These are phyloP conservation scores for Bombyx huttoni DNA, from an alignment of 2,888 invertebrate species.

Conservation along the genomic window DNA sequence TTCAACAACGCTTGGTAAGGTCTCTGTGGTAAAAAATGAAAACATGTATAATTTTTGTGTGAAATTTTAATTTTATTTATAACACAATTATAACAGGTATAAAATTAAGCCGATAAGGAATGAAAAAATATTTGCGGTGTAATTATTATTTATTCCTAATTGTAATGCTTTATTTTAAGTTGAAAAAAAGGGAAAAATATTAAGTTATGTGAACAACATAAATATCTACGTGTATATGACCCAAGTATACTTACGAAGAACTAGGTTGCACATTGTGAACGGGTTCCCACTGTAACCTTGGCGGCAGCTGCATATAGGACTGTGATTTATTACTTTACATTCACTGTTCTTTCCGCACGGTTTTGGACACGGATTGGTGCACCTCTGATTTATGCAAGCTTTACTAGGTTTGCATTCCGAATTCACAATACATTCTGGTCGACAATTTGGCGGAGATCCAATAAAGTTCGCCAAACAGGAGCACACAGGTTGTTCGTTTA, in stretches of 20 bases:
- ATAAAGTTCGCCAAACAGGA: constrained; percentile 78
- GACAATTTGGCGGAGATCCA: constrained; percentile 76
- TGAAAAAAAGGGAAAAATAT: background rate
- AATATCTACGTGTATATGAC: too few species aligned
- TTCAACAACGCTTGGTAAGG: constrained; percentile 33
- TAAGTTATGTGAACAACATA: too few species aligned
- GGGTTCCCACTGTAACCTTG: constrained; percentile 78
- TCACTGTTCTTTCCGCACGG: constrained; percentile 78
- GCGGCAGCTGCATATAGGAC: constrained; percentile 79
- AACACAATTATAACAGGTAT: too few species aligned
- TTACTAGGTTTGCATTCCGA: constrained; percentile 76
- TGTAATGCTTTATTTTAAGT: background rate
- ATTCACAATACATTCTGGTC: constrained; percentile 77
- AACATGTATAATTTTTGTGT: too few species aligned
- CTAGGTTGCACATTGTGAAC: constrained; percentile 74
- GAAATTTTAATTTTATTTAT: too few species aligned
- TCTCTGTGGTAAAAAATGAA: constrained; percentile 23
- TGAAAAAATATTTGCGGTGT: too few species aligned
- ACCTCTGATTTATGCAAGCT: constrained; percentile 79
- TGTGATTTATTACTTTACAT: constrained; percentile 80
- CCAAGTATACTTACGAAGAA: constrained; percentile 62
- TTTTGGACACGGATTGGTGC: constrained; percentile 78
- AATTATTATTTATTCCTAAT: too few species aligned
- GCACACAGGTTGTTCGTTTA: constrained; percentile 80
- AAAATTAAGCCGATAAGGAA: too few species aligned